Percentiles rank a stretch among this genome's conserved stretches.
These are phyloP conservation scores for Eidolon helvum DNA, from an alignment of 2,113 vertebrate genomes.

Conservation along the genomic window DNA sequence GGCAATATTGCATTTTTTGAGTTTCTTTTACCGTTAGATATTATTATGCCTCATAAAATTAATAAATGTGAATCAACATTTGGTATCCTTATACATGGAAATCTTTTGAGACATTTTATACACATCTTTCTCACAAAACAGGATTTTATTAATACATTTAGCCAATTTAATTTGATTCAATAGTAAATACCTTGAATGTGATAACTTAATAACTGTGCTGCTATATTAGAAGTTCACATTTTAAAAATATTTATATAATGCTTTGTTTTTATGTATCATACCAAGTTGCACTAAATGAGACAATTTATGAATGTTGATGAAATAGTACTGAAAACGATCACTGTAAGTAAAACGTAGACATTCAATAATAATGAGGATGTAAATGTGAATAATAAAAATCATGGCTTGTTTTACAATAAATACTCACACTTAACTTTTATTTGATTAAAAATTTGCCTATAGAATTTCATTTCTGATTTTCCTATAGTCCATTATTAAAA, in stretches of 20 bases:
- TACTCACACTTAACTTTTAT: not conserved
- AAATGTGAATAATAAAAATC: not conserved
- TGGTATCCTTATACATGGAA: constrained; percentile 59
- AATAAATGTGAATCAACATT: constrained; percentile 78
- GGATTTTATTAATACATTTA: constrained; percentile 67
- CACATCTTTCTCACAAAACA: constrained; percentile 11
- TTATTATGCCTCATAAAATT: constrained; percentile 79
- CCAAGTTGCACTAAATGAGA: not conserved
- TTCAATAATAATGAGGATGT: not conserved
- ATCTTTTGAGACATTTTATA: constrained; percentile 54
- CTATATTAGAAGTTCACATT: constrained; percentile 8
- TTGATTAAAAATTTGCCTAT: not conserved
- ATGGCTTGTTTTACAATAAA: not conserved
- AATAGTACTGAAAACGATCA: not conserved
- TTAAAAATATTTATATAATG: not conserved
- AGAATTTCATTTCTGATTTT: not conserved
- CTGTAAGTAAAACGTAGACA: not conserved
- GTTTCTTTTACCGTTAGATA: constrained; percentile 71
- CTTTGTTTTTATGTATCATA: not conserved
- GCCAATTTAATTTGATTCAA: constrained; percentile 63
- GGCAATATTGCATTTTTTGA: constrained; percentile 58
- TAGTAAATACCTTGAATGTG: not conserved
- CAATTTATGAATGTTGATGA: not conserved
- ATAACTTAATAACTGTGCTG: constrained; percentile 22
- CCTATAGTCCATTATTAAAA: not conserved